phyloP scores from a whole-genome alignment of 2,888 invertebrate species.

The Heliothis peltigera region DNA sequence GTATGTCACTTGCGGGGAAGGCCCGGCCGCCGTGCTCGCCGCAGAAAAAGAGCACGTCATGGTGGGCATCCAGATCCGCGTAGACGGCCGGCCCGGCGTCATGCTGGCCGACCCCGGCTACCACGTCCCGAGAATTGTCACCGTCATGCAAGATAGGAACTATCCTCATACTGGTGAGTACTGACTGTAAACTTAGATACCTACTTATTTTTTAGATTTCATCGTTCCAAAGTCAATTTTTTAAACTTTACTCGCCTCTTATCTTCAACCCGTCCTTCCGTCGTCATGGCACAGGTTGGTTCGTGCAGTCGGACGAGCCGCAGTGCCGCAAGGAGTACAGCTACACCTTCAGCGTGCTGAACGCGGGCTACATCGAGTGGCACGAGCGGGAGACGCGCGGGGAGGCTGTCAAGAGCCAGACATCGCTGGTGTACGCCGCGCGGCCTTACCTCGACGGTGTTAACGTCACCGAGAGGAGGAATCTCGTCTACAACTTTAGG shows the following conservation, averaged over 20 bases:
- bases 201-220: neutral
- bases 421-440: conserved; percentile 94
- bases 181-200: neutral
- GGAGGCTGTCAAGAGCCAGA: conserved; percentile 89
- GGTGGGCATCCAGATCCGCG: conserved; percentile 93
- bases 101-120: conserved; percentile 97
- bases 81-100: conserved; percentile 93
- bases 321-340: conserved; percentile 95
- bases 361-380: conserved; percentile 95
- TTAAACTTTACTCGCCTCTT: neutral
- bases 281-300: conserved; percentile 91
- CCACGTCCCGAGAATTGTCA: conserved; percentile 95
- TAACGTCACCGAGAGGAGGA: conserved; percentile 96
- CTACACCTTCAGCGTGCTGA: conserved; percentile 92
- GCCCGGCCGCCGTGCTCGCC: conserved; percentile 90
- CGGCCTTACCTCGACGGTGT: conserved; percentile 94
- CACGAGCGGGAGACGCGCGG: conserved; percentile 93
- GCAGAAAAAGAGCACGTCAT: conserved; percentile 97
- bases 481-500: conserved; percentile 96
- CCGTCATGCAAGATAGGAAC: conserved; percentile 95
- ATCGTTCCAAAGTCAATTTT: neutral
- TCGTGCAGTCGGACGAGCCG: conserved; percentile 94
- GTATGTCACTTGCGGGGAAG: conserved; percentile 89
- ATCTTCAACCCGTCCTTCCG: conserved; percentile 1
- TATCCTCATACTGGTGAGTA: conserved; percentile 95